Evolutionary conservation across 2,113 vertebrate genomes (phyloP), one percentile per base, ranked within the genome.

Genomic region (Porphyrio hochstetteri): DNA sequence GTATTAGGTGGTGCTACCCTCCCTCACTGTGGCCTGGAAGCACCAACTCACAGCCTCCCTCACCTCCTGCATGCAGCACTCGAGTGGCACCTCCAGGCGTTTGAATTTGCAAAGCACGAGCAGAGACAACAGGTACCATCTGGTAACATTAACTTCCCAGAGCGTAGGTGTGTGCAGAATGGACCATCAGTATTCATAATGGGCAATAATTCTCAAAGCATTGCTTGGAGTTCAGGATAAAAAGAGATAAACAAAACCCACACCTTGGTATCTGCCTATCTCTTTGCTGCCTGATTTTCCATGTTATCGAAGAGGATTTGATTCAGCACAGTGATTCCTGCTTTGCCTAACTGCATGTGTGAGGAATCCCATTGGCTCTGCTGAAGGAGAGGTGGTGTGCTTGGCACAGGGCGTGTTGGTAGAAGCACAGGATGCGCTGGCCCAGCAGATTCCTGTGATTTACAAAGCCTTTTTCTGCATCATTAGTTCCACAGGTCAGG

Each of bases 121-220:
- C 59, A 65, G 56, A 23, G 2, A 5, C 36, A 17, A 36, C 20
- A 18, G 12, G 0, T 52, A 14, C 5, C 1, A 0, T 36, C 10
- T 36, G 55, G 38, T 44, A 18, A 16, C 11, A 12, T 18, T 14
- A 59, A 28, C 63, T 76, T 85, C 59, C 31, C 48, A 61, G 35
- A 46, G 36, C 11, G 35, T 21, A 44, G 31, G 9, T 48, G 4
- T n/a, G 3, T 31, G 53, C 55, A 40, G 44, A 55, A 80, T 55
- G 36, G 13, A 8, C n/a, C 35, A 38, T 71, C 31, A 17, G 68
- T 50, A 42, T 48, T 70, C 14, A 46, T 59, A 13, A 64, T 52
- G 6, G 10, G 46, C 21, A 63, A 13, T 63, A 72, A 57, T 52
- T 85, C 33, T 84, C 19, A 72, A 61, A 29, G 33, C 6, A 3